Conservation (phyloP, 1,140 invertebrate genomes). For the Drosophila cardini region DNA sequence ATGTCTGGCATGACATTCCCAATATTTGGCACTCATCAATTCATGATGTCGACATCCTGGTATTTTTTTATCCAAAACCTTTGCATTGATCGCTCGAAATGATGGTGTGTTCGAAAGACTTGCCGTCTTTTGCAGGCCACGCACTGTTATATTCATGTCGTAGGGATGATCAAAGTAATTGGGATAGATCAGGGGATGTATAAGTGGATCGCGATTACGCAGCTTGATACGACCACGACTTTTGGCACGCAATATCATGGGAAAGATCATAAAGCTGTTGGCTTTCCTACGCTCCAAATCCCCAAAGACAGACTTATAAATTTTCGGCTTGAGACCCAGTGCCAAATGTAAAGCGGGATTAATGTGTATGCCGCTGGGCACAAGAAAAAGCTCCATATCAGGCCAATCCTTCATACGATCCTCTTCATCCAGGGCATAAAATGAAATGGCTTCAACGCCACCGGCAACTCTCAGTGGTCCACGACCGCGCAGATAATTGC, state of each 20-base stretch:
- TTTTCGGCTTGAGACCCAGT: constrained; percentile 86
- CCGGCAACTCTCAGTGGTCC: constrained; percentile 91
- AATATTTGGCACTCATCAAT: constrained; percentile 89
- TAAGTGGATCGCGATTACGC: constrained; percentile 88
- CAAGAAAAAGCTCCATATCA: constrained; percentile 90
- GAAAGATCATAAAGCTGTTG: constrained; percentile 88
- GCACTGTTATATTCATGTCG: constrained; percentile 88
- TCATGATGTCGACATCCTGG: constrained; percentile 87
- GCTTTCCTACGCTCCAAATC: constrained; percentile 86
- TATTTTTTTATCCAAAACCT: constrained; percentile 87
- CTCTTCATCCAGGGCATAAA: constrained; percentile 89
- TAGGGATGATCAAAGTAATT: constrained; percentile 89
- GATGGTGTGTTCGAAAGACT: constrained; percentile 86
- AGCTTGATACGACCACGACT: constrained; percentile 90
- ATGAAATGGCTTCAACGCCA: constrained; percentile 91
- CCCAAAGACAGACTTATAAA: constrained; percentile 85
- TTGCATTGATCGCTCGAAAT: constrained; percentile 86
- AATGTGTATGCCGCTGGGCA: constrained; percentile 85
- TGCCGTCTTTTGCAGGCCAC: constrained; percentile 87
- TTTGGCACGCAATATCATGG: constrained; percentile 90
- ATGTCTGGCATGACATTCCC: constrained; percentile 88
- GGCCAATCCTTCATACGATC: constrained; percentile 87
- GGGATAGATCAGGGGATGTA: constrained; percentile 91
- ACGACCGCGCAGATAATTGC: constrained; percentile 73
- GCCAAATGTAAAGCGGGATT: constrained; percentile 85